Evolutionary conservation across 2,888 invertebrate species (phyloP).

Genomic region (Anodontia alba): DNA sequence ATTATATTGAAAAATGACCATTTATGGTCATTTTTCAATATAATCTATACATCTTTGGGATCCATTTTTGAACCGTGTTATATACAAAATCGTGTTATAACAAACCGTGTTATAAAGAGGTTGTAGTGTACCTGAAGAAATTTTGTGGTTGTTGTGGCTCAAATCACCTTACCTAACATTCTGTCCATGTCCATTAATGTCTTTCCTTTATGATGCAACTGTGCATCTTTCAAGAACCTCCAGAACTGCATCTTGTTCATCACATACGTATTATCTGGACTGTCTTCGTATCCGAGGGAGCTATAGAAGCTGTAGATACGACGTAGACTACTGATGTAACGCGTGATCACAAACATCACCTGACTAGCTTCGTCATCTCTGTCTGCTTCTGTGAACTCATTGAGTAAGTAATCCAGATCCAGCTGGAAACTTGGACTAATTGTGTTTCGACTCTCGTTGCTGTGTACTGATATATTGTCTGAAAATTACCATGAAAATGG

Average conservation of each 20-base stretch:
- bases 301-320: constrained; percentile 84
- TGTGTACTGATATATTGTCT: constrained; percentile 83
- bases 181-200: constrained; percentile 84
- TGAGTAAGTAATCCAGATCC: constrained; percentile 81
- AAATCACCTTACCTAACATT: constrained; percentile 79
- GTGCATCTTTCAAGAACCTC: constrained; percentile 84
- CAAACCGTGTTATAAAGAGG: too few relatives aligned
- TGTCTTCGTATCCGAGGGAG: constrained; percentile 81
- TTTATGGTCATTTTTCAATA: too few relatives aligned
- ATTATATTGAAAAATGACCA: too few relatives aligned
- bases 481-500: constrained; percentile 39
- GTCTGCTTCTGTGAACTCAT: constrained; percentile 78
- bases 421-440: constrained; percentile 84
- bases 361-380: constrained; percentile 82
- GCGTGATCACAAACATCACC: constrained; percentile 82
- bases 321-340: constrained; percentile 82
- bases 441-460: constrained; percentile 84
- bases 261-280: constrained; percentile 84
- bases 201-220: constrained; percentile 79
- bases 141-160: too few relatives aligned
- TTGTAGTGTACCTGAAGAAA: too few relatives aligned
- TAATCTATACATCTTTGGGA: too few relatives aligned
- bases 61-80: too few relatives aligned
- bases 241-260: constrained; percentile 85
- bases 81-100: too few relatives aligned